These are phyloP conservation scores for Procambarus clarkii DNA, from an alignment of 1,140 invertebrate species.

Conservation along the genomic window DNA sequence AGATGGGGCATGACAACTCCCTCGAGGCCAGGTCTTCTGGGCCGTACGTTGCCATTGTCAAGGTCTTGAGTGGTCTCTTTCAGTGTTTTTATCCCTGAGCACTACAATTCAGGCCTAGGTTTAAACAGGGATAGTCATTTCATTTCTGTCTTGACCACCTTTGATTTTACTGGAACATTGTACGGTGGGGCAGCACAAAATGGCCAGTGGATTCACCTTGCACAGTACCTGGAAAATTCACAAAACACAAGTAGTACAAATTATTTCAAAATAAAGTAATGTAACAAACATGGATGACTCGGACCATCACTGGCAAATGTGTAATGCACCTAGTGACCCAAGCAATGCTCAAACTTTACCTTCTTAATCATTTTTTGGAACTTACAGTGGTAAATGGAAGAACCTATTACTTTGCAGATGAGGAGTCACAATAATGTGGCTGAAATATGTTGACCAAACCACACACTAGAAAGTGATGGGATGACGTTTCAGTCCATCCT, in stretches of 20 bases:
- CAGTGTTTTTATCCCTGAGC: background rate
- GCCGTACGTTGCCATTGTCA: conserved; percentile 47
- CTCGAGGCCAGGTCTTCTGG: conserved; percentile 29
- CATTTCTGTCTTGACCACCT: background rate
- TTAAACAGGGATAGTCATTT: background rate
- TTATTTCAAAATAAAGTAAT: too few species aligned
- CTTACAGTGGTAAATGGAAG: too few species aligned
- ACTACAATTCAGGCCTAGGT: background rate
- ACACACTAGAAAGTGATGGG: too few species aligned
- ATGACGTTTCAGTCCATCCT: too few species aligned
- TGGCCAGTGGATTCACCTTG: background rate
- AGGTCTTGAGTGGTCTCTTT: background rate
- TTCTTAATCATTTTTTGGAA: too few species aligned
- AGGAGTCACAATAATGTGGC: too few species aligned
- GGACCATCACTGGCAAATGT: too few species aligned
- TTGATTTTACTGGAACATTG: background rate
- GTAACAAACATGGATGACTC: too few species aligned
- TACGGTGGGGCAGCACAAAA: background rate
- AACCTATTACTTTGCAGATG: too few species aligned
- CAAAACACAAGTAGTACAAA: background rate
- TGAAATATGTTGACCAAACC: too few species aligned
- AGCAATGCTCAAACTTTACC: too few species aligned
- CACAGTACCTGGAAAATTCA: background rate
- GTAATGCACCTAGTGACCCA: too few species aligned
- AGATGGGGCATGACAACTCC: conserved; percentile 56